Percentiles rank a stretch among this genome's conserved stretches.
These are phyloP conservation scores for Clarias macrocephalus DNA, from an alignment of 2,113 vertebrate species.

Conservation along the genomic window DNA sequence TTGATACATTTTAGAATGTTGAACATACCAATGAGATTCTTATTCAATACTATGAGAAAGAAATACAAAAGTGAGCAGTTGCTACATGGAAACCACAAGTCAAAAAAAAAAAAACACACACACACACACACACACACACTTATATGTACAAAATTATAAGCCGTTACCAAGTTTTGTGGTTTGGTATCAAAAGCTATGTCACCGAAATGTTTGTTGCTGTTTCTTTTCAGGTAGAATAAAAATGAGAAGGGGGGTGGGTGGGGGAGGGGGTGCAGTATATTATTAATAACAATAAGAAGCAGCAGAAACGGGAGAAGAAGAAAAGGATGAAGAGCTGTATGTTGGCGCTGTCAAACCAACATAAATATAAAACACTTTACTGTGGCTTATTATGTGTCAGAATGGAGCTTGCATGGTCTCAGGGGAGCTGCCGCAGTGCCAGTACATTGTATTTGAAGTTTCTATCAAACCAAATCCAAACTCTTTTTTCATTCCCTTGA, in stretches of 20 bases:
- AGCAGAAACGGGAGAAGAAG: not conserved
- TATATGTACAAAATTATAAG: not conserved
- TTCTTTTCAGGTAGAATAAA: not conserved
- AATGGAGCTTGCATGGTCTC: slow-evolving; percentile 3
- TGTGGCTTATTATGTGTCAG: not conserved
- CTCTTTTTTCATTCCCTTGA: not conserved
- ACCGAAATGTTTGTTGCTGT: not conserved
- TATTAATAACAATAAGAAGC: not conserved
- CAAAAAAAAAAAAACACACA: not conserved
- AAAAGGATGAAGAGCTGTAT: not conserved
- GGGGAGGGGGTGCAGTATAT: not conserved
- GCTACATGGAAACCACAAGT: not conserved
- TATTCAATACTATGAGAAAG: too few species aligned
- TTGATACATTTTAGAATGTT: not conserved
- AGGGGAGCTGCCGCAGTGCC: not conserved
- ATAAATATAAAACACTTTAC: slow-evolving; percentile 7
- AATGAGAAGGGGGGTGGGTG: not conserved
- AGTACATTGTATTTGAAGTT: slow-evolving; percentile 5
- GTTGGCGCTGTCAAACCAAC: not conserved
- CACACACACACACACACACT: not conserved
- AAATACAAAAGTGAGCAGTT: not conserved
- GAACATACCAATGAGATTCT: not conserved
- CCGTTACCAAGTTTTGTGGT: not conserved
- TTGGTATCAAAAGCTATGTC: not conserved
- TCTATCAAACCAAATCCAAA: slow-evolving; percentile 6